Evolutionary conservation across 2,113 vertebrate genomes (phyloP).

Genomic region (Lanius collurio): DNA sequence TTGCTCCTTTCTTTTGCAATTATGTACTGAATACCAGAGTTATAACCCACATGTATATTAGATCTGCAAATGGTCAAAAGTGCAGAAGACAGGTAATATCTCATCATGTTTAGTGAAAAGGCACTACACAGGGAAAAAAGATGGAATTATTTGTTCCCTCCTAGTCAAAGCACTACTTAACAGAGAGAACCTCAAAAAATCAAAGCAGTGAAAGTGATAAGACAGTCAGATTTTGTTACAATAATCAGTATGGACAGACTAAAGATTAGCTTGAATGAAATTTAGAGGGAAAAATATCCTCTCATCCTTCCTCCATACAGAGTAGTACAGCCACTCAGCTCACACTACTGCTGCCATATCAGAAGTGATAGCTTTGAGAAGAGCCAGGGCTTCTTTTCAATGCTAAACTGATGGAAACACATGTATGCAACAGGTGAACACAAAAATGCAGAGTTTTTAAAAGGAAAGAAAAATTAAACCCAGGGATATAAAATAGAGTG

Average conservation of each 20-base stretch:
- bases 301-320: not conserved
- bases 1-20: not conserved
- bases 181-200: not conserved
- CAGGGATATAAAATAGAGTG: not conserved
- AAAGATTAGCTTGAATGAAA: not conserved
- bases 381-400: slow-evolving; percentile 13
- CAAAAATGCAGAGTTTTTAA: not conserved
- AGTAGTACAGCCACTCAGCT: not conserved
- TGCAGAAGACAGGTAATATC: not conserved
- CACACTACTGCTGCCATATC: not conserved
- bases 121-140: not conserved
- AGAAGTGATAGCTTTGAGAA: not conserved
- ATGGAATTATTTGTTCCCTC: not conserved
- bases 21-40: not conserved
- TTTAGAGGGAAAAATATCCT: not conserved
- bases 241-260: not conserved
- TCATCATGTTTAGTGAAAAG: not conserved
- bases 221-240: not conserved
- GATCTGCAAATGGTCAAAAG: not conserved
- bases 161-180: not conserved
- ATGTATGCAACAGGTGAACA: not conserved
- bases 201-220: not conserved
- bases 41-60: not conserved
- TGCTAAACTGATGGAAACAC: slow-evolving; percentile 26
- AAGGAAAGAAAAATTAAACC: not conserved